Evolutionary conservation across 2,797 vertebrate genomes (phyloP).

Genomic region (Sebastes itinus): DNA sequence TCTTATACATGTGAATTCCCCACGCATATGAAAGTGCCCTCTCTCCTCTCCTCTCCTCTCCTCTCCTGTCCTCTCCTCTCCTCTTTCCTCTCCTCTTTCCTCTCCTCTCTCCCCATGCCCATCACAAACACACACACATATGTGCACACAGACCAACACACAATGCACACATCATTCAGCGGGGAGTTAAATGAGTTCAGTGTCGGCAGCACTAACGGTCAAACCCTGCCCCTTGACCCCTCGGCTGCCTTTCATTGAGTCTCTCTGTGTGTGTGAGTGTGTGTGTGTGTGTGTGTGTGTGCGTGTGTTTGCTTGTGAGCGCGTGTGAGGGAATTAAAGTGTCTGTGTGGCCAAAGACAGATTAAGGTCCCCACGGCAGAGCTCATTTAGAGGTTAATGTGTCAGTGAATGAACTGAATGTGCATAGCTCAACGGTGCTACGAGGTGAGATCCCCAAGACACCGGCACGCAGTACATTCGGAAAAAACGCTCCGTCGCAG

Average conservation of each 20-base stretch:
- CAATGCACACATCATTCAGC: constrained; percentile 62
- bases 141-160: constrained; percentile 42
- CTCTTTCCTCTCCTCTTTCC: constrained; percentile 1
- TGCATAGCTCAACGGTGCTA: constrained; percentile 20
- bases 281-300: constrained; percentile 26
- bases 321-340: constrained; percentile 64
- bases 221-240: constrained; percentile 74
- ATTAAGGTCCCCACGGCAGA: constrained; percentile 65
- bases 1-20: constrained; percentile 75
- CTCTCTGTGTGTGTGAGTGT: constrained; percentile 25
- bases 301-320: constrained; percentile 56
- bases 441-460: constrained; percentile 44
- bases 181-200: constrained; percentile 75
- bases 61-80: background rate
- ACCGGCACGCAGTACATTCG: background rate
- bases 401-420: constrained; percentile 75
- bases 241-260: constrained; percentile 59
- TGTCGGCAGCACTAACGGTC: constrained; percentile 71
- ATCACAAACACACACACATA: constrained; percentile 12
- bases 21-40: constrained; percentile 50
- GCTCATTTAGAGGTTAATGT: constrained; percentile 81
- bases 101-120: constrained; percentile 5
- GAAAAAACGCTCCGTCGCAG: background rate
- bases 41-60: constrained; percentile 10
- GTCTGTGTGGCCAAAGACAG: constrained; percentile 72